Conservation (phyloP, 37 sponge, comb jelly and placozoan genomes). For the Ephydatia muelleri region DNA sequence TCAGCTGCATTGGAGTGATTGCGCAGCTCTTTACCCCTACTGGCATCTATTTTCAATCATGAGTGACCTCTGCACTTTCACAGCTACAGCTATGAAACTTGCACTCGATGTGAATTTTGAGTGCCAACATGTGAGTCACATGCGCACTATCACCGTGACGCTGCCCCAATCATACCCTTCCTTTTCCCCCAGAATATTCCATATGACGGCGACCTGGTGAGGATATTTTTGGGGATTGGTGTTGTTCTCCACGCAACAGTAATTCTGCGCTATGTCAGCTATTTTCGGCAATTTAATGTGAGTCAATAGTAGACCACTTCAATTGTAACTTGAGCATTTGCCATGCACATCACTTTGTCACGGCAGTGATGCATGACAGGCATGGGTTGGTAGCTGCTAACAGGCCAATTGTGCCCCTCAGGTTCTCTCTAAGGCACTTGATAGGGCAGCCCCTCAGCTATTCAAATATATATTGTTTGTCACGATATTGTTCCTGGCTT, state of each 20-base stretch:
- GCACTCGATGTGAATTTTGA: not conserved
- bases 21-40: not conserved
- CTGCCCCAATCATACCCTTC: no score
- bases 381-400: no score
- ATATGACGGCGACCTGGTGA: not conserved
- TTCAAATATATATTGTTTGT: conserved; percentile 59
- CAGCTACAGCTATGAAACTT: not conserved
- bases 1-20: not conserved
- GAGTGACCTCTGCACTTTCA: not conserved
- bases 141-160: not conserved
- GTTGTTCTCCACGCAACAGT: conserved; percentile 36
- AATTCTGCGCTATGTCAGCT: conserved; percentile 50
- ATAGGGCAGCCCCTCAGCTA: conserved; percentile 48
- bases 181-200: not conserved
- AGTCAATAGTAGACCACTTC: no score
- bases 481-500: conserved; percentile 52
- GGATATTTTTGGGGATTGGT: conserved; percentile 51
- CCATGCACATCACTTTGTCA: no score
- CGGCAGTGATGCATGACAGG: no score
- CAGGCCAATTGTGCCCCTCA: not conserved
- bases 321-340: no score
- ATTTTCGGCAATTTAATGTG: conserved; percentile 58
- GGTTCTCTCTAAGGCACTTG: conserved; percentile 57
- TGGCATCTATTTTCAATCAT: not conserved
- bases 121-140: not conserved